phyloP scores from a whole-genome alignment of 1,140 invertebrate species.

The Spodoptera frugiperda region DNA sequence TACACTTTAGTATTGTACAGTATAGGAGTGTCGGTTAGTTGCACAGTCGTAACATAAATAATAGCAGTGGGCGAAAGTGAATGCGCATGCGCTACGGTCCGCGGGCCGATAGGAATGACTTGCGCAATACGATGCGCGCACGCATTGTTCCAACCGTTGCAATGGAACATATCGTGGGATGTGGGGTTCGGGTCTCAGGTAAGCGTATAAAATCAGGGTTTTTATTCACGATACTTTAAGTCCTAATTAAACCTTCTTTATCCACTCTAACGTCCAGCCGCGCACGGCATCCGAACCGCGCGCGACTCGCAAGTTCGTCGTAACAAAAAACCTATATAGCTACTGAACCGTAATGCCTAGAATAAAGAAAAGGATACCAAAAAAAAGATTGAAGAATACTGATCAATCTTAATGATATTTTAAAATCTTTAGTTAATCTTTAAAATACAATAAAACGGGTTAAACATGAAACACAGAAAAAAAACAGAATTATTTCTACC shows the following conservation, averaged over 20 bases:
- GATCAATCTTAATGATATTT: no score
- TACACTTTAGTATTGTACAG: neutral
- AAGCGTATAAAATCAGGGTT: neutral
- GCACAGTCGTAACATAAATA: conserved; percentile 48
- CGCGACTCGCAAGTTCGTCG: no score
- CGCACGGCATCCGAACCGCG: no score
- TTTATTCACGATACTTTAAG: neutral
- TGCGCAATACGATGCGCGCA: conserved; percentile 56
- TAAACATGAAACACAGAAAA: no score
- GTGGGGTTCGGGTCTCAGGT: conserved; percentile 18
- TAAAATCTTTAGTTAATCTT: no score
- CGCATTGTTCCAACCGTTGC: conserved; percentile 45
- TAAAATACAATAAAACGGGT: no score
- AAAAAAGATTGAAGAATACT: no score
- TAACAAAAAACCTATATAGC: no score
- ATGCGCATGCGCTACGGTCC: conserved; percentile 50
- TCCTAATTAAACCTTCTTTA: neutral
- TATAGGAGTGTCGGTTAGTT: conserved; percentile 26
- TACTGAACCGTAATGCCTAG: no score
- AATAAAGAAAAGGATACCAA: no score
- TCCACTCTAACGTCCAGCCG: no score
- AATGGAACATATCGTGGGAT: conserved; percentile 36
- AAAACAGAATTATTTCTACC: no score
- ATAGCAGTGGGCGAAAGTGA: conserved; percentile 58
- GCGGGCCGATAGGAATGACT: conserved; percentile 58